Evolutionary conservation across 2,888 invertebrate genomes (phyloP).

Genomic region (Mythimna vitellina): DNA sequence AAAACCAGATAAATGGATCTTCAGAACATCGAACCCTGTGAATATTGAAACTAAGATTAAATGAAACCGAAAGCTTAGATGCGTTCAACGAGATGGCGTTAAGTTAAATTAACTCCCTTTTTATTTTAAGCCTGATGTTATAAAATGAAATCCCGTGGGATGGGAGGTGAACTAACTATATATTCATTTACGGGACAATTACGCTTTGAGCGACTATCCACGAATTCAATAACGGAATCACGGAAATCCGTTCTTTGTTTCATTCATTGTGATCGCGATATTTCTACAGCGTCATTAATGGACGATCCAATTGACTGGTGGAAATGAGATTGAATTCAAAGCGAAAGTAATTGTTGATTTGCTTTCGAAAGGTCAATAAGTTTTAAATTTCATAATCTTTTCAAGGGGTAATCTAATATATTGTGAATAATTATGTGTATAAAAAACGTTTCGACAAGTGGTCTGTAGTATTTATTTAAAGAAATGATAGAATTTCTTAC

Average conservation of each 20-base stretch:
- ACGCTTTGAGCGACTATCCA: conserved; percentile 21
- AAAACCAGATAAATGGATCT: conserved; percentile 25
- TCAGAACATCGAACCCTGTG: conserved; percentile 31
- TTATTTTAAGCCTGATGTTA: conserved; percentile 39
- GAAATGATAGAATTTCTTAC: not conserved
- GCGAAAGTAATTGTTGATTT: conserved; percentile 24
- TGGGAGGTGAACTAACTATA: conserved; percentile 4
- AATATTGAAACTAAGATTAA: conserved; percentile 53
- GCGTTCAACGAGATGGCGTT: conserved; percentile 13
- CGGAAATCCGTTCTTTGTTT: conserved; percentile 48
- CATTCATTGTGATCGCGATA: conserved; percentile 39
- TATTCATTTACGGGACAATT: conserved; percentile 10
- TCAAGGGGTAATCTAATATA: not conserved
- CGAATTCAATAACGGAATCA: conserved; percentile 41
- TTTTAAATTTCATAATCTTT: conserved; percentile 6
- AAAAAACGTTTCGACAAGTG: not conserved
- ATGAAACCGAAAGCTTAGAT: conserved; percentile 30
- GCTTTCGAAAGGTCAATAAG: not conserved
- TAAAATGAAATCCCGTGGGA: conserved; percentile 20
- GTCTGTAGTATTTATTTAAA: not conserved
- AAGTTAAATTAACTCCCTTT: conserved; percentile 40
- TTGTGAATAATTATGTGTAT: not conserved
- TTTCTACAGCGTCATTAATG: conserved; percentile 27
- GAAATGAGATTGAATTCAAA: conserved; percentile 35
- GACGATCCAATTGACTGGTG: conserved; percentile 22